Conservation (phyloP, 2,888 invertebrate genomes). For the Phlogophora meticulosa region DNA sequence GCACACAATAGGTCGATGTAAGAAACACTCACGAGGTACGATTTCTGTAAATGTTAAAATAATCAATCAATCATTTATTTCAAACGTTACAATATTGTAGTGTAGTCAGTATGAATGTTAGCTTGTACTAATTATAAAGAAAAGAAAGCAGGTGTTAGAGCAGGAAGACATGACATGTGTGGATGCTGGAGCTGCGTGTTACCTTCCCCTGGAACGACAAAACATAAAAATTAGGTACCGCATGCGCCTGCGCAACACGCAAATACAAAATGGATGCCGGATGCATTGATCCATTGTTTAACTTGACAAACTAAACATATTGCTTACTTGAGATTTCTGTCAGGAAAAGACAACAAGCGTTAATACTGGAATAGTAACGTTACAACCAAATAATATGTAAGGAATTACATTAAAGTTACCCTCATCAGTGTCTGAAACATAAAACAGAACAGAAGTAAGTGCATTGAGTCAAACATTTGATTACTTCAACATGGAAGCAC, state of each 20-base stretch:
- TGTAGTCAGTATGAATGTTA: no score
- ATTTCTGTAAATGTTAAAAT: slow-evolving; percentile 73
- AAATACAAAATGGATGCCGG: no score
- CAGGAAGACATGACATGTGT: no score
- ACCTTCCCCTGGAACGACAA: slow-evolving; percentile 67
- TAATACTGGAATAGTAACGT: background rate
- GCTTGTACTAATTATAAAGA: no score
- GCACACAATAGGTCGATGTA: background rate
- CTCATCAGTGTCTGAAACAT: slow-evolving; percentile 51
- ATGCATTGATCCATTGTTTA: slow-evolving; percentile 23
- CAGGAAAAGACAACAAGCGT: background rate
- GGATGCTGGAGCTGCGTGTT: slow-evolving; percentile 32
- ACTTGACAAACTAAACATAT: slow-evolving; percentile 14
- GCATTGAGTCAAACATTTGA: no score
- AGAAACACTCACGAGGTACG: slow-evolving; percentile 75
- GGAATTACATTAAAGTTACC: slow-evolving; percentile 24
- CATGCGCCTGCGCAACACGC: no score
- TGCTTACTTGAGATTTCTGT: slow-evolving; percentile 51
- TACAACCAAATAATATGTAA: background rate
- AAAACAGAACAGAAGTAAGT: no score
- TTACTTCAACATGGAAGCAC: no score
- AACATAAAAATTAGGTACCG: background rate
- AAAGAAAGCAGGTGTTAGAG: no score
- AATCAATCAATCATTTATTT: background rate
- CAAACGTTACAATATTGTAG: no score